These are phyloP conservation scores for Apis florea DNA, from an alignment of 1,140 invertebrate species.

Conservation along the genomic window DNA sequence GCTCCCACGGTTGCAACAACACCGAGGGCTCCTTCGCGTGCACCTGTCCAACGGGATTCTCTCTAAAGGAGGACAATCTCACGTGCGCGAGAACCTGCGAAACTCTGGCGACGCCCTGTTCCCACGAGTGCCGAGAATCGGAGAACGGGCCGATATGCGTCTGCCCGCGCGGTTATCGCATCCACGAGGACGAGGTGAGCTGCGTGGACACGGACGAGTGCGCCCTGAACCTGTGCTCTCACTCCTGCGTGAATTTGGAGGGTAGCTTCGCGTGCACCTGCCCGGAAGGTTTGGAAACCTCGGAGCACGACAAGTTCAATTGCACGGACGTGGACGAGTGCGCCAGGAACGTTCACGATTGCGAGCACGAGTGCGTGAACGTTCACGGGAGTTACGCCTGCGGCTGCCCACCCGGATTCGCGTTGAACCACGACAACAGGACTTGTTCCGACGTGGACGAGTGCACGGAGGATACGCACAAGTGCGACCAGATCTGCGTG, in stretches of 20 bases:
- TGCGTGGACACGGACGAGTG: conserved; percentile 87
- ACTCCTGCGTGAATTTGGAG: conserved; percentile 85
- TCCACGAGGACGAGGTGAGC: conserved; percentile 72
- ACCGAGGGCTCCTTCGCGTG: conserved; percentile 79
- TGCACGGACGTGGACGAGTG: conserved; percentile 87
- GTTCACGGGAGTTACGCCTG: conserved; percentile 81
- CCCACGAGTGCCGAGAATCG: conserved; percentile 82
- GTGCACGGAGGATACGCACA: conserved; percentile 50
- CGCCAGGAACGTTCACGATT: conserved; percentile 63
- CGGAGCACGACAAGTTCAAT: conserved; percentile 81
- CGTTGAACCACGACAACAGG: conserved; percentile 80
- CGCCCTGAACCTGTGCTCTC: conserved; percentile 65
- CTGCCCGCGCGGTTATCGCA: conserved; percentile 83
- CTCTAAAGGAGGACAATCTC: conserved; percentile 65
- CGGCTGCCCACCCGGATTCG: conserved; percentile 81
- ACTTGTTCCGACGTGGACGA: conserved; percentile 82
- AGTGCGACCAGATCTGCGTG: conserved; percentile 83
- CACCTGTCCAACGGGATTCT: conserved; percentile 75
- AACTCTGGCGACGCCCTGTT: conserved; percentile 70
- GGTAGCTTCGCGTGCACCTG: conserved; percentile 88
- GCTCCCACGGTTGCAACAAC: conserved; percentile 76
- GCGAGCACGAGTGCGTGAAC: conserved; percentile 80
- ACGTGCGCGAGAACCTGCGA: conserved; percentile 73
- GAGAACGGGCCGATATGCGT: conserved; percentile 82
- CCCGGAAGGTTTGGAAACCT: conserved; percentile 78